Evolutionary conservation across 2,113 vertebrate species (phyloP), one percentile per base, ranked within the genome.

Genomic region (Empidonax alnorum): DNA sequence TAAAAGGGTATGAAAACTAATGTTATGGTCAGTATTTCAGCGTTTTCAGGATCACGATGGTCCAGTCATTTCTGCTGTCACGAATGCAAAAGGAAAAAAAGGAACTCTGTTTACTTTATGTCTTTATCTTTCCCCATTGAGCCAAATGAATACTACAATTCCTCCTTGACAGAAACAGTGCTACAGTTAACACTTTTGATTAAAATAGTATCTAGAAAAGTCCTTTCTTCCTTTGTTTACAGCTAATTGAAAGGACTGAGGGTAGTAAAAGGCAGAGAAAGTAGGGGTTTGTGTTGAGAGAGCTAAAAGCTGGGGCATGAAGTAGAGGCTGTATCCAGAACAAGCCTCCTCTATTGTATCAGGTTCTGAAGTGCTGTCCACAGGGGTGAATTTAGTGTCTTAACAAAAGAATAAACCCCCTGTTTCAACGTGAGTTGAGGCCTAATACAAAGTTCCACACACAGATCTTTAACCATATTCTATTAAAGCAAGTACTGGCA

Each of bases 151-250:
- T 58, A 50, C 37, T 58, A 78, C 17, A 22, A 41, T 65, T 75
- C 56, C 37, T 22, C 14, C 16, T 12, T 12, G 67, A 68, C 33
- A 82, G 46, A 93, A 94, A 47, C 0, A 3, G 4, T 47, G 31
- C 41, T 76, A 49, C 3, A 44, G 27, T 83, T 87, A 85, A 62
- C 31, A 56, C 15, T 89, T 86, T 35, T 63, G 58, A 69, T 87
- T 62, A 85, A 75, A 91, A 66, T 1, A 83, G 5, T 75, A 69
- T 47, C 49, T 87, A 76, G 53, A 67, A 33, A 63, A 87, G 62
- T 58, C 18, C 28, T 61, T 95, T 84, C 41, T 84, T 86, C 31
- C 31, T 79, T 85, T 84, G 35, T 93, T 95, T 78, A 56, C 21
- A 79, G 35, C 18, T 84, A 28, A 56, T 41, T 73, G 77, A 84